phyloP scores from a whole-genome alignment of 2,797 vertebrate species.

The Eremophila alpestris region DNA sequence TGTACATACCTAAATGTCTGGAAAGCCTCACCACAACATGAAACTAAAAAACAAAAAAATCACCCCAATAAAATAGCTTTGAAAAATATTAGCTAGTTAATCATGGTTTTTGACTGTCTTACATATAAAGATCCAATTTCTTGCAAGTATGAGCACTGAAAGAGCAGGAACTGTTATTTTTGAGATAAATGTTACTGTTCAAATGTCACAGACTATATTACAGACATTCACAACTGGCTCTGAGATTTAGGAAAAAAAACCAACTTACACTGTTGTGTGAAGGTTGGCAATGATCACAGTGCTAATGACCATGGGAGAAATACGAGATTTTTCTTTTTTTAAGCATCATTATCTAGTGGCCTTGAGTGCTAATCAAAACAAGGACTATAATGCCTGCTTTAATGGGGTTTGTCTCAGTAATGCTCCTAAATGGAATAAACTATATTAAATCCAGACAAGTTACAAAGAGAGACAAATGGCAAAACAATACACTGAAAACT shows the following conservation, averaged over 20 bases:
- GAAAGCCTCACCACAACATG: not conserved
- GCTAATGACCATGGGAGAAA: constrained; percentile 31
- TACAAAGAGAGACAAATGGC: constrained; percentile 30
- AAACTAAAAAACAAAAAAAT: not conserved
- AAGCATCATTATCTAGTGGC: constrained; percentile 29
- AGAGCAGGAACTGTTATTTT: not conserved
- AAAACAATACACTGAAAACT: constrained; percentile 30
- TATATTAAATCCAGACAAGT: constrained; percentile 39
- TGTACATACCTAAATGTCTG: not conserved
- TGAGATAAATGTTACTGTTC: not conserved
- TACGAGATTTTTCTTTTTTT: not conserved
- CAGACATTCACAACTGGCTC: not conserved
- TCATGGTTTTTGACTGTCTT: not conserved
- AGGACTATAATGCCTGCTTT: constrained; percentile 29
- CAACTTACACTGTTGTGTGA: not conserved
- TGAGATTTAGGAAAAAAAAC: not conserved
- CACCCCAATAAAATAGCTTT: not conserved
- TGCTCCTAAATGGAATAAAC: constrained; percentile 43
- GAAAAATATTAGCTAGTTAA: not conserved
- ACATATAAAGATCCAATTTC: not conserved
- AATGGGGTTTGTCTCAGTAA: constrained; percentile 50
- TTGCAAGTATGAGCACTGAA: not conserved
- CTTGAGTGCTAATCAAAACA: constrained; percentile 57
- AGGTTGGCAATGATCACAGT: not conserved
- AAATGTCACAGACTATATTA: not conserved